Percentiles rank a stretch among this genome's conserved stretches.
phyloP scores from a whole-genome alignment of 2,113 vertebrate genomes.

The Actinemys pallida region DNA sequence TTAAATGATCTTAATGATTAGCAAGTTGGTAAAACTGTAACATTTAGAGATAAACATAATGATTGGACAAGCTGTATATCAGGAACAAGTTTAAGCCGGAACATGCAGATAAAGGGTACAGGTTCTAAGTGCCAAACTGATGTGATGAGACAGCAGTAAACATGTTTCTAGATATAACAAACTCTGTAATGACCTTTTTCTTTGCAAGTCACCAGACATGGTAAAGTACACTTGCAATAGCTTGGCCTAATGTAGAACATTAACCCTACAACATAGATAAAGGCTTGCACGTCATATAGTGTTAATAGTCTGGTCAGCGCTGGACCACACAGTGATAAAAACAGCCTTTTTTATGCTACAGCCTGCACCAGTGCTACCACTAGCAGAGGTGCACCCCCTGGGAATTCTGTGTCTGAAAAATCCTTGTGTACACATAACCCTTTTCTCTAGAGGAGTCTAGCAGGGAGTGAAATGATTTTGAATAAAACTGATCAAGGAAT shows the following conservation, averaged over 20 bases:
- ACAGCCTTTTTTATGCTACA: neutral
- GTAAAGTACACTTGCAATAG: neutral
- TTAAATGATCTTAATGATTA: constrained; percentile 81
- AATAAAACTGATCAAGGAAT: neutral
- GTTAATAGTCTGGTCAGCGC: neutral
- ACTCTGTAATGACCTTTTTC: neutral
- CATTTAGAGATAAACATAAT: constrained; percentile 61
- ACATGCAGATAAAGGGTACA: constrained; percentile 27
- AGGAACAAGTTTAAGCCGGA: constrained; percentile 66
- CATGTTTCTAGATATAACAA: neutral
- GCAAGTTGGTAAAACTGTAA: constrained; percentile 80
- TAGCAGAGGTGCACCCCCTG: neutral
- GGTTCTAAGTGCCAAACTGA: constrained; percentile 24
- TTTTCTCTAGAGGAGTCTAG: neutral
- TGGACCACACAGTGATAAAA: neutral
- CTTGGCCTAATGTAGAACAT: neutral
- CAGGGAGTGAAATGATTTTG: neutral
- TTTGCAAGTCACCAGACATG: neutral
- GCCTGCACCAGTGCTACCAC: rapidly evolving
- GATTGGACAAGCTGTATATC: constrained; percentile 46
- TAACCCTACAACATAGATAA: neutral
- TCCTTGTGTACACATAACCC: neutral
- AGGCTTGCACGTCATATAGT: neutral
- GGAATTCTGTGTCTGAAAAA: neutral
- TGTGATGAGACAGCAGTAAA: constrained; percentile 35